Evolutionary conservation across 2,113 vertebrate species (phyloP).

Genomic region (Pachycephala philippinensis): DNA sequence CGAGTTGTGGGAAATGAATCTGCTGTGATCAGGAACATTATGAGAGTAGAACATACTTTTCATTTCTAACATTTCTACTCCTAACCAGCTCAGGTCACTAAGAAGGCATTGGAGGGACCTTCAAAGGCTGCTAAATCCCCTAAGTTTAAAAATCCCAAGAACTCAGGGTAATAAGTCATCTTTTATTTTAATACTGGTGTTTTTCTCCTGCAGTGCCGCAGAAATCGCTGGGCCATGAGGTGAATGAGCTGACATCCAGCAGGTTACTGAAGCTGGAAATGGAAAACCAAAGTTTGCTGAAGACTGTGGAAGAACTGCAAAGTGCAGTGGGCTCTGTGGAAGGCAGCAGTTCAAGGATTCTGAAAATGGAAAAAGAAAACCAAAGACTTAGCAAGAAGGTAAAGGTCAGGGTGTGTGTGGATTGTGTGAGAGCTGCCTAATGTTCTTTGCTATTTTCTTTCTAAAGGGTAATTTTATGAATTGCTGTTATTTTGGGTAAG

Average conservation of each 20-base stretch:
- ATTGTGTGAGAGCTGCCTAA: neutral
- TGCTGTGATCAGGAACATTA: neutral
- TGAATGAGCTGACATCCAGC: constrained; percentile 93
- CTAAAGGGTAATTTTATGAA: neutral
- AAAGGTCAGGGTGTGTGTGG: neutral
- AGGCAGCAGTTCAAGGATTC: constrained; percentile 75
- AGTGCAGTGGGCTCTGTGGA: constrained; percentile 72
- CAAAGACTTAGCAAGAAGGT: constrained; percentile 90
- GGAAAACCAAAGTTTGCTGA: constrained; percentile 94
- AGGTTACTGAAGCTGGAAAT: constrained; percentile 92
- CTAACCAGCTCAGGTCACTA: neutral
- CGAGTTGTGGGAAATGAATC: neutral
- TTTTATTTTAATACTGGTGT: neutral
- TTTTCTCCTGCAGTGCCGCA: constrained; percentile 79
- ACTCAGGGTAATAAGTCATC: neutral
- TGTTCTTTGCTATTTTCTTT: neutral
- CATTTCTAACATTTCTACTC: neutral
- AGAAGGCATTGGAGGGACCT: neutral
- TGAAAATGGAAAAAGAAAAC: constrained; percentile 89
- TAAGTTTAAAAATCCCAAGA: neutral
- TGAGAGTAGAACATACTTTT: neutral
- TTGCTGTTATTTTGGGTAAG: neutral
- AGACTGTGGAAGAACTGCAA: constrained; percentile 89
- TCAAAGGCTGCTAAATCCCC: neutral
- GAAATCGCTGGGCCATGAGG: constrained; percentile 93